A percentile compares a stretch with the other conserved stretches of the same genome.
phyloP scores from a whole-genome alignment of 2,888 invertebrate genomes.

The Drosophila meridiana region DNA sequence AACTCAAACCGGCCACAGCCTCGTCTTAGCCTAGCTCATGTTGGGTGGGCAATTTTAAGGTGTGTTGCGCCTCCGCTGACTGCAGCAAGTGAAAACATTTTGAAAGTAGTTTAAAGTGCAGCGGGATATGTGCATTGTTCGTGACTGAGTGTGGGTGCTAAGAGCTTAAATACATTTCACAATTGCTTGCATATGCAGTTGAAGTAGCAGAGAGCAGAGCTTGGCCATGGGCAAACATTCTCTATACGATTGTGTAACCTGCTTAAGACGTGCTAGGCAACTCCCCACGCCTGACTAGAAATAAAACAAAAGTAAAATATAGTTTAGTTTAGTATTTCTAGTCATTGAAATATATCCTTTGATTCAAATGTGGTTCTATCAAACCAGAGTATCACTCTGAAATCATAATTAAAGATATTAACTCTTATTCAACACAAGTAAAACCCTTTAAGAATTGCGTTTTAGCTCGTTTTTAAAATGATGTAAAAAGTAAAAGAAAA shows the following conservation, averaged over 20 bases:
- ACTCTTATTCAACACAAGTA: neutral
- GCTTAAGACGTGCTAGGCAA: neutral
- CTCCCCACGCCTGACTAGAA: neutral
- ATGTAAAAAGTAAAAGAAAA: constrained; percentile 31
- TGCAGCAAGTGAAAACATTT: constrained; percentile 73
- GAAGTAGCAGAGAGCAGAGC: neutral
- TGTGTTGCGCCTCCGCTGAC: constrained; percentile 12
- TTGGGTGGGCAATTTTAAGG: constrained; percentile 26
- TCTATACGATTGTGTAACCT: constrained; percentile 27
- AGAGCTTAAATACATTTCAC: constrained; percentile 6
- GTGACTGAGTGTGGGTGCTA: constrained; percentile 31
- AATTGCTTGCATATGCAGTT: constrained; percentile 5
- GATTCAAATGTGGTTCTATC: neutral
- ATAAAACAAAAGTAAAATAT: neutral
- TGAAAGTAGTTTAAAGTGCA: constrained; percentile 69
- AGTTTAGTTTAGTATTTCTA: neutral
- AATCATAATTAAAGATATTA: no score
- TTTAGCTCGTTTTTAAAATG: neutral
- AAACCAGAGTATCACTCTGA: no score
- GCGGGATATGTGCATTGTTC: constrained; percentile 28
- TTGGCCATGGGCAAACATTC: constrained; percentile 21
- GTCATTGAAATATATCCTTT: neutral
- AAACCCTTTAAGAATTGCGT: neutral
- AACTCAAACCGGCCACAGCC: constrained; percentile 4
- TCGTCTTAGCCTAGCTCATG: constrained; percentile 8